Evolutionary conservation across 2,888 invertebrate genomes (phyloP).

Genomic region (Diarsia brunnea): DNA sequence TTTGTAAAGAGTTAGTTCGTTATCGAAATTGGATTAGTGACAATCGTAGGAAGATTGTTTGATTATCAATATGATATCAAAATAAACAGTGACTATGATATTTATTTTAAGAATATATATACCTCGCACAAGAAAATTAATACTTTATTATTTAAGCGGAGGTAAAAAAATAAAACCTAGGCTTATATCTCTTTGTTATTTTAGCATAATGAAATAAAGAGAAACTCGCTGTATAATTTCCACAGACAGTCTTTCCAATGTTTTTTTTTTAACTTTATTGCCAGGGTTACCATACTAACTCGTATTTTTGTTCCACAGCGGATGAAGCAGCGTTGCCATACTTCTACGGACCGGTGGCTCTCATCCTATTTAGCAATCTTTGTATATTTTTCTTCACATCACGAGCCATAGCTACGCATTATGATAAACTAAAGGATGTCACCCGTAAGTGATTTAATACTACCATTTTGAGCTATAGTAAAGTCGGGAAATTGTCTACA

Average conservation of each 20-base stretch:
- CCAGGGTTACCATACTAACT: constrained; percentile 3
- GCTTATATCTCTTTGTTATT: not conserved
- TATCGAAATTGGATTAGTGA: constrained; percentile 34
- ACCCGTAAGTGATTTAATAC: constrained; percentile 80
- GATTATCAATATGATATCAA: not conserved
- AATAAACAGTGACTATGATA: not conserved
- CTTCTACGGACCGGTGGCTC: constrained; percentile 91
- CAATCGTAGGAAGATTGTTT: constrained; percentile 15
- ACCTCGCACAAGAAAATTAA: not conserved
- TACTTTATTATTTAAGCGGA: not conserved
- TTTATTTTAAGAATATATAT: constrained; percentile 11
- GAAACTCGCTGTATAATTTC: not conserved
- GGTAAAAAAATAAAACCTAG: not conserved
- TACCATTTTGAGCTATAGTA: not conserved
- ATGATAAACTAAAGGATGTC: constrained; percentile 88
- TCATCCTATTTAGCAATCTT: constrained; percentile 89
- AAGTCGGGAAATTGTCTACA: too few relatives aligned
- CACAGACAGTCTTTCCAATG: not conserved
- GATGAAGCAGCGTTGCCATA: constrained; percentile 91
- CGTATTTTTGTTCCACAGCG: constrained; percentile 79
- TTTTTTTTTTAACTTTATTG: not conserved
- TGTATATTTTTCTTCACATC: constrained; percentile 90
- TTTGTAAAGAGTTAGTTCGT: constrained; percentile 28
- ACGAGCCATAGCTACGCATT: constrained; percentile 87
- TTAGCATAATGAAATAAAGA: not conserved